Conservation (phyloP, 1,140 invertebrate species). For the Drosophila parabipectinata region DNA sequence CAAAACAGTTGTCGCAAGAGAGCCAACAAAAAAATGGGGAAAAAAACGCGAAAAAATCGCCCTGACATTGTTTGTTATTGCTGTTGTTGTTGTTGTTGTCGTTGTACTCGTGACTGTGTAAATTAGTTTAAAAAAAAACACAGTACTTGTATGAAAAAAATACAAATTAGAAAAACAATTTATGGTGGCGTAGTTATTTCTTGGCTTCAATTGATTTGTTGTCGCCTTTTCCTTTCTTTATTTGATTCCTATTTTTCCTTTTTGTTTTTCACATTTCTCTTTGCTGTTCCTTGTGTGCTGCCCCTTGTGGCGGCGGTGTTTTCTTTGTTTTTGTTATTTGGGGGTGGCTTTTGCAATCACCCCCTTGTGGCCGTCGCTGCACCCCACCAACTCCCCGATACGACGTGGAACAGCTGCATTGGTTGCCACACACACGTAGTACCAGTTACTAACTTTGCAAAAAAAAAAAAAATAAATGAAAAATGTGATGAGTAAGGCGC, state of each 20-base stretch:
- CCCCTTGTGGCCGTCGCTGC: not conserved
- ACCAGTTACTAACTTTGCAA: not conserved
- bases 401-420: conserved; percentile 34
- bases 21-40: not conserved
- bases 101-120: conserved; percentile 31
- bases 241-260: not conserved
- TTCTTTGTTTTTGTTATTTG: conserved; percentile 35
- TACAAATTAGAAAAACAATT: not conserved
- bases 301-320: conserved; percentile 34
- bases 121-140: conserved; percentile 15
- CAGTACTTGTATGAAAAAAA: conserved; percentile 4
- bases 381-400: not conserved
- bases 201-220: conserved; percentile 62
- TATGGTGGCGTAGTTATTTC: conserved; percentile 11
- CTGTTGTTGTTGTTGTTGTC: conserved; percentile 12
- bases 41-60: conserved; percentile 10
- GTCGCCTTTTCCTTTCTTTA: not conserved
- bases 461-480: not conserved
- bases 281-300: conserved; percentile 11
- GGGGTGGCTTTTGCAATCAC: conserved; percentile 20
- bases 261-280: no score
- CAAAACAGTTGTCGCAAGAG: conserved; percentile 49
- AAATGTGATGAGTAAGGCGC: conserved; percentile 1
- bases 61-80: conserved; percentile 24
- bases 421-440: conserved; percentile 23